Conservation (phyloP, 2,888 invertebrate species). For the Melitaea athalia region DNA sequence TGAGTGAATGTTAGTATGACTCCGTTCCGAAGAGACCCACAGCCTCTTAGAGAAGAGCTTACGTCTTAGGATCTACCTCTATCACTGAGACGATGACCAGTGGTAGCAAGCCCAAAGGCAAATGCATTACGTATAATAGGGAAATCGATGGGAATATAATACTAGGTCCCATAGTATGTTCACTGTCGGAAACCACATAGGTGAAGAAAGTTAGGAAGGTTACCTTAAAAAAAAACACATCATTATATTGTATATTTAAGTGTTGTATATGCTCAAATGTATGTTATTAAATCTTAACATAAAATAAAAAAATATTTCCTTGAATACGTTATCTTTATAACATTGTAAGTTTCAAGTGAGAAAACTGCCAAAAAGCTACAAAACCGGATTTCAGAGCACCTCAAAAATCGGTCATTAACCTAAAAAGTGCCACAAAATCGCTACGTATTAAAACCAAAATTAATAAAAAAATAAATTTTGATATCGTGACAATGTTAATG, state of each 20-base stretch:
- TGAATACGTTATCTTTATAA: neutral
- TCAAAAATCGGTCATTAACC: slow-evolving; percentile 24
- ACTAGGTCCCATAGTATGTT: slow-evolving; percentile 89
- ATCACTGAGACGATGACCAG: slow-evolving; percentile 87
- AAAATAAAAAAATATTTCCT: neutral
- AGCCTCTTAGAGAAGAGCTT: slow-evolving; percentile 50
- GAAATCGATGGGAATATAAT: slow-evolving; percentile 94
- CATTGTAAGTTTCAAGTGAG: neutral
- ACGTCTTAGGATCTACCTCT: slow-evolving; percentile 81
- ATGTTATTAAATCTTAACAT: neutral
- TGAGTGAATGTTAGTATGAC: slow-evolving; percentile 33
- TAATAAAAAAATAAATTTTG: neutral
- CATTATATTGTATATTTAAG: slow-evolving; percentile 19
- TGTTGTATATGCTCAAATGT: slow-evolving; percentile 3
- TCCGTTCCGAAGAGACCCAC: slow-evolving; percentile 54
- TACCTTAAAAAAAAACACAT: slow-evolving; percentile 84
- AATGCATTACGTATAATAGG: slow-evolving; percentile 92
- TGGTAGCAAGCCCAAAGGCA: slow-evolving; percentile 92
- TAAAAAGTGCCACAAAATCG: slow-evolving; percentile 17
- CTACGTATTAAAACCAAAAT: neutral
- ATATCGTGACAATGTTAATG: neutral
- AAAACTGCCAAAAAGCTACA: slow-evolving; percentile 16
- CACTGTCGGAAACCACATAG: slow-evolving; percentile 86
- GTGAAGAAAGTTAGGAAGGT: slow-evolving; percentile 92
- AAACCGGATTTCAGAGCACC: slow-evolving; percentile 27